Evolutionary conservation across 2,888 invertebrate genomes (phyloP), one percentile per base, ranked within the genome.

Genomic region (Siphlonurus alternatus): DNA sequence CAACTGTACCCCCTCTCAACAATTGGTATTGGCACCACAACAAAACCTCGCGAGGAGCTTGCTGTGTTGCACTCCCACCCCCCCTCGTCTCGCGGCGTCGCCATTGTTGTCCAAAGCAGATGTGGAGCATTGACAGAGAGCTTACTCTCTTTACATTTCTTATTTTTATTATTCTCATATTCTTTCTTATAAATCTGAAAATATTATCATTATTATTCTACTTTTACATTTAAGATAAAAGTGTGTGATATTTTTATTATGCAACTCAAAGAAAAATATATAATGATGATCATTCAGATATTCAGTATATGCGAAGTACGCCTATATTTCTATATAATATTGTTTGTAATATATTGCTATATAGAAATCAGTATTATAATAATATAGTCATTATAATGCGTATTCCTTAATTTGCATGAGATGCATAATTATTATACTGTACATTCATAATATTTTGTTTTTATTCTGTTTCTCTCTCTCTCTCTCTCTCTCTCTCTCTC

Each of bases 11-110:
- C 56, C 25, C 24, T 54, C n/a, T 56, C 56, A 56, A 56, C 56
- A 56, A 56, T 56, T 56, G 56, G 56, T 56, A 56, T 56, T 56
- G 56, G 56, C 56, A 56, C 56, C 56, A 56, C 56, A 56, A 56
- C 56, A 56, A 56, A 56, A 56, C 56, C 56, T 38, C 15, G 38
- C 15, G 15, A n/a, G n/a, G n/a, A n/a, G n/a, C n/a, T n/a, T n/a
- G n/a, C n/a, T n/a, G n/a, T n/a, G n/a, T n/a, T 38, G 38, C 38
- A 38, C 61, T 38, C 38, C 24, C 38, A 2, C 22, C 2, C 7
- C 54, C 62, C 20, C 62, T 2, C 24, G 20, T 23, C 24, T 22
- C 19, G 20, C 62, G 1, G 56, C 24, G 15, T n/a, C 18, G 15
- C 56, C 56, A 25, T 38, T 38, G 38, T 38, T 38, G 38, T 38